Evolutionary conservation across 2,113 vertebrate species (phyloP).

Genomic region (Gila orcuttii): DNA sequence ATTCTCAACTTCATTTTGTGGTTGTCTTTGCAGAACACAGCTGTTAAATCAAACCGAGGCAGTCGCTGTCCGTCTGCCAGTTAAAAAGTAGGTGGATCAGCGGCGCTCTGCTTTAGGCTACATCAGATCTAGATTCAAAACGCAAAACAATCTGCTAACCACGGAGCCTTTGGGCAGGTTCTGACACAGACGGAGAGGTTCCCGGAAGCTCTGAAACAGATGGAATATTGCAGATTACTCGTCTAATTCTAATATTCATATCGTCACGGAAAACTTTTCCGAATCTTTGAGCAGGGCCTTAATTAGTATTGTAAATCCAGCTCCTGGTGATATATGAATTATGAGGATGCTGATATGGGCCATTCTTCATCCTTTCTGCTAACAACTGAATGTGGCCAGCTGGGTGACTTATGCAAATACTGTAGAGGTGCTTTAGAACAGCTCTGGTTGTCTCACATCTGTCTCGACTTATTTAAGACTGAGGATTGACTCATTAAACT

Average conservation of each 20-base stretch:
- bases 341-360: slow-evolving; percentile 8
- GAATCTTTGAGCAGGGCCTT: slow-evolving; percentile 25
- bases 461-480: background rate
- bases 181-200: slow-evolving; percentile 11
- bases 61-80: slow-evolving; percentile 13
- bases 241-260: slow-evolving; percentile 36
- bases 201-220: background rate
- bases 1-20: background rate
- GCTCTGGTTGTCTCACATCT: background rate
- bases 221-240: slow-evolving; percentile 38
- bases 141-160: slow-evolving; percentile 15
- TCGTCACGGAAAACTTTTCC: background rate
- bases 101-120: background rate
- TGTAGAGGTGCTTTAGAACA: background rate
- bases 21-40: slow-evolving; percentile 3
- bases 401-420: slow-evolving; percentile 5
- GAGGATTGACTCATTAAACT: background rate
- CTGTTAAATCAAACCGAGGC: slow-evolving; percentile 5
- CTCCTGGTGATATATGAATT: slow-evolving; percentile 10
- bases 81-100: background rate
- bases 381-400: background rate
- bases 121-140: slow-evolving; percentile 11
- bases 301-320: slow-evolving; percentile 20
- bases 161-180: background rate
- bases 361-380: slow-evolving; percentile 12